Conservation (phyloP, 1,140 invertebrate species). For the Eriocheir sinensis region DNA sequence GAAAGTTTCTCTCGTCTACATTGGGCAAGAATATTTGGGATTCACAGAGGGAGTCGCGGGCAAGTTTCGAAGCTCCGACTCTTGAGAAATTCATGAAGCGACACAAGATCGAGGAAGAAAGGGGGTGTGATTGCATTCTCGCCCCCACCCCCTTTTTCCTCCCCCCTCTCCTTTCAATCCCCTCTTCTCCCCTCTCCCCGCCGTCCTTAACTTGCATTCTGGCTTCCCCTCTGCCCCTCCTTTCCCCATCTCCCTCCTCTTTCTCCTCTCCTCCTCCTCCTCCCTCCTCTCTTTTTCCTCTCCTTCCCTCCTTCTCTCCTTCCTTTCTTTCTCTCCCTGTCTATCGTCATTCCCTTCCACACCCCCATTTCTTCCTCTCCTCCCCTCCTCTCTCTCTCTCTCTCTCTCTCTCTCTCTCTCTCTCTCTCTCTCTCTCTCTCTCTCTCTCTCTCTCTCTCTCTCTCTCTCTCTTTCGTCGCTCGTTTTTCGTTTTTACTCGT, state of each 20-base stretch:
- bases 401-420: neutral
- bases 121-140: constrained; percentile 3
- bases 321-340: neutral
- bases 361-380: neutral
- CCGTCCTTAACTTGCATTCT: too few species aligned
- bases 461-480: neutral
- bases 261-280: neutral
- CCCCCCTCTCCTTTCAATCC: neutral
- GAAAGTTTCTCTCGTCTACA: constrained; percentile 3
- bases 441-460: neutral
- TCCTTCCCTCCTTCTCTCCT: neutral
- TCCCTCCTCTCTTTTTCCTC: neutral
- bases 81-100: constrained; percentile 24
- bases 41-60: constrained; percentile 11
- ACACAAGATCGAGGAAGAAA: neutral
- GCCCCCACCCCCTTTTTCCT: neutral
- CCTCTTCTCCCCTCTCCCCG: neutral
- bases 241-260: neutral
- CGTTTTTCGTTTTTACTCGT: neutral
- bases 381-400: neutral
- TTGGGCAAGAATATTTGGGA: constrained; percentile 4
- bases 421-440: neutral
- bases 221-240: neutral
- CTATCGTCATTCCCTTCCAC: neutral
- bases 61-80: constrained; percentile 13